These are phyloP conservation scores for Rhodinocichla rosea DNA, from an alignment of 2,113 vertebrate genomes.

Conservation along the genomic window DNA sequence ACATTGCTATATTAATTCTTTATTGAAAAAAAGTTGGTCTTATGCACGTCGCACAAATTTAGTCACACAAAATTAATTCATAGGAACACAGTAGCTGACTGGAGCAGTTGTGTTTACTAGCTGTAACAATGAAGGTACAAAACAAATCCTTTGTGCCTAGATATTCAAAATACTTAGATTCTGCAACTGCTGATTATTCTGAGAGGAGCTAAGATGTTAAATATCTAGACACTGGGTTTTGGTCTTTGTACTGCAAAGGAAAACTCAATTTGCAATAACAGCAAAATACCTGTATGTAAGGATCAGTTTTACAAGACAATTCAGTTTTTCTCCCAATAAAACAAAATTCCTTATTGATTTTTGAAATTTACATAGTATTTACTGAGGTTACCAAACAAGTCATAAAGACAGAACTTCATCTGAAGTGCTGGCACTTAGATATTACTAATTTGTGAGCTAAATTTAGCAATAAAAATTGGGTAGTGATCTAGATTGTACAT, in stretches of 20 bases:
- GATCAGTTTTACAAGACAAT: background rate
- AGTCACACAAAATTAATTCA: background rate
- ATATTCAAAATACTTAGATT: background rate
- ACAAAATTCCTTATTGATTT: background rate
- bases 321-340: background rate
- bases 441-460: background rate
- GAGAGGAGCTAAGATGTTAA: background rate
- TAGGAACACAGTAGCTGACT: background rate
- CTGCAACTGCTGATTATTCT: background rate
- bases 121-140: background rate
- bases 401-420: background rate
- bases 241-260: background rate
- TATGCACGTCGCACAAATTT: background rate
- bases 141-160: background rate
- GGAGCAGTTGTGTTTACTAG: background rate
- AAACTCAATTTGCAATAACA: background rate
- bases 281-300: background rate
- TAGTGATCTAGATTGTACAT: background rate
- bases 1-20: background rate
- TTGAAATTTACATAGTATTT: background rate
- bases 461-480: background rate
- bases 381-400: background rate
- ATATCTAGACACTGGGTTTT: background rate
- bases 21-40: background rate
- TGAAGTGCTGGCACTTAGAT: background rate